Conservation (phyloP, 2,113 vertebrate genomes). For the Buteo buteo region DNA sequence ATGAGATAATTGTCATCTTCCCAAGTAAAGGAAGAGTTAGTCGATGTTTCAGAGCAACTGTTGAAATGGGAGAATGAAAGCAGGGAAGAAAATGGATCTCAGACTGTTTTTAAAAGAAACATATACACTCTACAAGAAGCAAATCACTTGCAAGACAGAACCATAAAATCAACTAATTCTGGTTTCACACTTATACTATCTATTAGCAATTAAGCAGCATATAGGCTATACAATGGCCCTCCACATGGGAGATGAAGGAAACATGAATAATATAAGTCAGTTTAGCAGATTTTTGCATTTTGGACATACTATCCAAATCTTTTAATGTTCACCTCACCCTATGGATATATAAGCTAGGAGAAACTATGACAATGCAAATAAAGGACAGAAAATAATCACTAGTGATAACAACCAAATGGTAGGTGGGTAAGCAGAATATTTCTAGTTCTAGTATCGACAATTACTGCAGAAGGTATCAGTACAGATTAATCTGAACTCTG, state of each 20-base stretch:
- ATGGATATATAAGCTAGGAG: neutral
- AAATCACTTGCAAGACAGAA: neutral
- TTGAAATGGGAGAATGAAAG: neutral
- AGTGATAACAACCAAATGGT: neutral
- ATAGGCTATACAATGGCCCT: neutral
- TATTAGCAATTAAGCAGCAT: neutral
- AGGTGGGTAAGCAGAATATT: neutral
- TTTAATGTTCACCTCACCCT: neutral
- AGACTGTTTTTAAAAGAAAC: neutral
- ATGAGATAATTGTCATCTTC: neutral
- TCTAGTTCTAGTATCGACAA: neutral
- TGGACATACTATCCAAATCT: neutral
- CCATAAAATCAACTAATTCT: neutral
- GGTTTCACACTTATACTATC: neutral
- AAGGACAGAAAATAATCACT: neutral
- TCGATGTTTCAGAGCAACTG: neutral
- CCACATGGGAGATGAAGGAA: neutral
- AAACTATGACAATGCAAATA: neutral
- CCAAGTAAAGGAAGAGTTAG: neutral
- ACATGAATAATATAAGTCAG: neutral
- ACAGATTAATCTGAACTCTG: neutral
- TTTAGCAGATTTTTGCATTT: neutral
- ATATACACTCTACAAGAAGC: neutral
- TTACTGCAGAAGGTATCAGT: neutral
- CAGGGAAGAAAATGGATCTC: neutral